A percentile compares a stretch with the other conserved stretches of the same genome.
These are phyloP conservation scores for Nineta flava DNA, from an alignment of 2,888 invertebrate genomes.

Conservation along the genomic window DNA sequence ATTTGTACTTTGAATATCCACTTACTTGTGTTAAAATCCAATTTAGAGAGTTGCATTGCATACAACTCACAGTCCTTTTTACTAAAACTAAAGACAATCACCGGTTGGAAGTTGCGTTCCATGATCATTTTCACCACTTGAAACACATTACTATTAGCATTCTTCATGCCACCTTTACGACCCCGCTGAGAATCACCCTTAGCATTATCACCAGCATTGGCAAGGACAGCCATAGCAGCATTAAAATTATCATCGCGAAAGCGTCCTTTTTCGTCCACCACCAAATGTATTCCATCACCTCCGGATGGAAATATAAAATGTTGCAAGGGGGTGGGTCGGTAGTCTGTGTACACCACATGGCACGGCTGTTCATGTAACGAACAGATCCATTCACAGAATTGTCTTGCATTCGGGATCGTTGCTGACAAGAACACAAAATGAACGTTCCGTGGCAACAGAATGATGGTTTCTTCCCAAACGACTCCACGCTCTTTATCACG, in stretches of 20 bases:
- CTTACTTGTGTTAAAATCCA: constrained; percentile 76
- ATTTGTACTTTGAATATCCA: too few species aligned
- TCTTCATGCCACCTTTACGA: constrained; percentile 54
- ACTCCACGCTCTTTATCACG: constrained; percentile 98
- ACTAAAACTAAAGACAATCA: constrained; percentile 97
- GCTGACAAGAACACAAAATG: constrained; percentile 98
- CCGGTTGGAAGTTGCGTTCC: constrained; percentile 94
- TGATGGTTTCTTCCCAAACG: constrained; percentile 99
- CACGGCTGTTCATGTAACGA: constrained; percentile 92
- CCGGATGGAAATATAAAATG: constrained; percentile 97
- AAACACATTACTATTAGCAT: constrained; percentile 68
- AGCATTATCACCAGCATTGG: constrained; percentile 58
- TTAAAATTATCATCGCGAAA: constrained; percentile 97
- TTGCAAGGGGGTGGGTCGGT: constrained; percentile 90
- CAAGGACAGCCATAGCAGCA: constrained; percentile 87
- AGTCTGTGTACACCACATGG: constrained; percentile 98
- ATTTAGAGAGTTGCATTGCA: constrained; percentile 89
- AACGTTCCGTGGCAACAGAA: constrained; percentile 91
- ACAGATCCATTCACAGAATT: constrained; percentile 90
- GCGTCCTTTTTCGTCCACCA: constrained; percentile 83
- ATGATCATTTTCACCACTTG: constrained; percentile 99
- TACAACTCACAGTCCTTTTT: constrained; percentile 97
- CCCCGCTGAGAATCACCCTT: constrained; percentile 44
- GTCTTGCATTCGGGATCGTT: constrained; percentile 96
- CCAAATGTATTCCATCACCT: constrained; percentile 90